Conservation (phyloP, 2,888 invertebrate species). For the Nephrocerus scutellatus region DNA sequence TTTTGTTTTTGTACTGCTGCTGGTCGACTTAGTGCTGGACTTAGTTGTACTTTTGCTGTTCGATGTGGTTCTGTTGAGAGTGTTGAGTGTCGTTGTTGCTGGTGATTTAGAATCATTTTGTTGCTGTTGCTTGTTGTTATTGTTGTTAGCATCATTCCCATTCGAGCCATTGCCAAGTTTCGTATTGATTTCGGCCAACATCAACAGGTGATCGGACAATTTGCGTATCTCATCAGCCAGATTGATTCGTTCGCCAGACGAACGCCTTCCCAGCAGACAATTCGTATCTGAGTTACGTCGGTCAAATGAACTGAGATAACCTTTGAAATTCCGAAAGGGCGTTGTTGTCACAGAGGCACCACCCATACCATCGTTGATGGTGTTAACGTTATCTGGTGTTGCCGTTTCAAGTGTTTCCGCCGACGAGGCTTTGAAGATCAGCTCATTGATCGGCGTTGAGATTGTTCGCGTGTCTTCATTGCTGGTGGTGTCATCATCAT, state of each 20-base stretch:
- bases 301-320: slow-evolving; percentile 53
- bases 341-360: slow-evolving; percentile 23
- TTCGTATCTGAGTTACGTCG: slow-evolving; percentile 74
- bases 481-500: slow-evolving; percentile 47
- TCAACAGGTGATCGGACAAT: slow-evolving; percentile 68
- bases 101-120: slow-evolving; percentile 5
- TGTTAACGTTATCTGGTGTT: slow-evolving; percentile 19
- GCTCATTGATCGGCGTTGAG: slow-evolving; percentile 23
- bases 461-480: slow-evolving; percentile 13
- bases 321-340: slow-evolving; percentile 39
- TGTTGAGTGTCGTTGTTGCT: slow-evolving; percentile 17
- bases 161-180: slow-evolving; percentile 33
- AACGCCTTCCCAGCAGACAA: slow-evolving; percentile 52
- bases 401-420: slow-evolving; percentile 22
- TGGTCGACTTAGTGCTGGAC: slow-evolving; percentile 19
- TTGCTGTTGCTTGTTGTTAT: background rate
- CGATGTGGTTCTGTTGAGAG: slow-evolving; percentile 22
- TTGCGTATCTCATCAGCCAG: slow-evolving; percentile 78
- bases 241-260: slow-evolving; percentile 61
- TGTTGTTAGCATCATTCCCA: slow-evolving; percentile 1
- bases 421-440: slow-evolving; percentile 6
- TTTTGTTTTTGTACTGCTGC: slow-evolving; percentile 19
- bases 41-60: slow-evolving; percentile 18
- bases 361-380: slow-evolving; percentile 28
- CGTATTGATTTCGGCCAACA: slow-evolving; percentile 61